Evolutionary conservation across 2,113 vertebrate genomes (phyloP).

Genomic region (Chionomys nivalis): DNA sequence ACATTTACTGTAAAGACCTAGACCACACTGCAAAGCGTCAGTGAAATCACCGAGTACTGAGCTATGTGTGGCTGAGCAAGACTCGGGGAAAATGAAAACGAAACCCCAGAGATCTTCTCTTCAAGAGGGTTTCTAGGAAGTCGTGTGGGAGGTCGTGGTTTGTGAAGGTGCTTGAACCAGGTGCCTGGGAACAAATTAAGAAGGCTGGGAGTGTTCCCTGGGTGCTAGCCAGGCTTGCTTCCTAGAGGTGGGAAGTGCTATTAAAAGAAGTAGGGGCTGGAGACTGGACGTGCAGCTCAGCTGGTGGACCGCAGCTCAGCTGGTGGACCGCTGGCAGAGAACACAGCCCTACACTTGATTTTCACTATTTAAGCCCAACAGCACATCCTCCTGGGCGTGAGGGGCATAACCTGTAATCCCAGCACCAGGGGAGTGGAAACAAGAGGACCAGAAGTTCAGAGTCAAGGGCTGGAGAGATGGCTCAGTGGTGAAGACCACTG

Average conservation of each 20-base stretch:
- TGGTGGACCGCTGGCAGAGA: no score
- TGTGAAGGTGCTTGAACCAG: not conserved
- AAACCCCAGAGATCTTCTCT: not conserved
- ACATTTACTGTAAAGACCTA: not conserved
- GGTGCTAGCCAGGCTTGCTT: not conserved
- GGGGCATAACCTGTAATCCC: not conserved
- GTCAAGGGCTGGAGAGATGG: not conserved
- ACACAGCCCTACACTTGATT: not conserved
- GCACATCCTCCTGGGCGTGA: not conserved
- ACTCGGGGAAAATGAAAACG: not conserved
- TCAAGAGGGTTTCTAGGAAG: not conserved
- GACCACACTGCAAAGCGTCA: not conserved
- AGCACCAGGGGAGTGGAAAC: not conserved
- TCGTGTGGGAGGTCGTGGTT: not conserved
- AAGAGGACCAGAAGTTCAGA: not conserved
- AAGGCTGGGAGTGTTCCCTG: not conserved
- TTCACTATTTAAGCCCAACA: not conserved
- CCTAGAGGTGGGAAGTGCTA: not conserved
- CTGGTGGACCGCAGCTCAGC: no score
- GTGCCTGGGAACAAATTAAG: not conserved
- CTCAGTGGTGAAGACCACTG: not conserved
- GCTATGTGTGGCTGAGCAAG: not conserved
- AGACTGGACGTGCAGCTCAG: no score
- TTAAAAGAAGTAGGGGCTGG: not conserved
- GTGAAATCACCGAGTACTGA: not conserved